A percentile compares a stretch with the other conserved stretches of the same genome.
Conservation (phyloP, 2,797 vertebrate genomes). For the Galaxias olidus region DNA sequence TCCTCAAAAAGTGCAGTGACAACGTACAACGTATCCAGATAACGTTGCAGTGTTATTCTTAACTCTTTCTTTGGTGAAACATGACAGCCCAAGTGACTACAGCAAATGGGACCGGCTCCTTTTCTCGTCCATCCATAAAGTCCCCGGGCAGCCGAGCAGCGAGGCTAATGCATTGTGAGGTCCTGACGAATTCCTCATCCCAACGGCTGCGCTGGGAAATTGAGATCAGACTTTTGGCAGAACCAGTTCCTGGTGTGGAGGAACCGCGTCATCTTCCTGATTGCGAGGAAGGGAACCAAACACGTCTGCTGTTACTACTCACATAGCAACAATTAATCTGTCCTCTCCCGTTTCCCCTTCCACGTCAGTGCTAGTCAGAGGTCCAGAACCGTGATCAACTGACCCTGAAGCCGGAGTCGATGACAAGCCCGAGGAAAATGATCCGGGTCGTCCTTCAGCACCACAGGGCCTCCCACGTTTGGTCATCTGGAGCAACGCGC, state of each 20-base stretch:
- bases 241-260: slow-evolving; percentile 48
- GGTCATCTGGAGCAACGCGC: slow-evolving; percentile 5
- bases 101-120: slow-evolving; percentile 51
- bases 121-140: slow-evolving; percentile 42
- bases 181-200: slow-evolving; percentile 51
- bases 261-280: slow-evolving; percentile 58
- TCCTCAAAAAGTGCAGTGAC: slow-evolving; percentile 23
- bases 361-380: slow-evolving; percentile 23
- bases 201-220: slow-evolving; percentile 60
- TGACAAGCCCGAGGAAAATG: slow-evolving; percentile 25
- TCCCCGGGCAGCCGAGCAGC: slow-evolving; percentile 31
- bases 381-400: slow-evolving; percentile 21
- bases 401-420: slow-evolving; percentile 27
- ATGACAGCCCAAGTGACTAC: slow-evolving; percentile 49
- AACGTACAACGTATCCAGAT: slow-evolving; percentile 17
- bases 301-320: slow-evolving; percentile 58
- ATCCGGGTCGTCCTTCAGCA: slow-evolving; percentile 1
- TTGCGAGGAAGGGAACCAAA: slow-evolving; percentile 54
- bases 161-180: slow-evolving; percentile 43
- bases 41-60: slow-evolving; percentile 31
- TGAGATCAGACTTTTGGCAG: slow-evolving; percentile 74
- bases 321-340: slow-evolving; percentile 50
- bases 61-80: slow-evolving; percentile 40
- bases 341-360: slow-evolving; percentile 39
- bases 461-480: slow-evolving; percentile 21